Base-by-base conservation (phyloP, 2,888 invertebrate genomes). In the Cheilosia impressa region DNA sequence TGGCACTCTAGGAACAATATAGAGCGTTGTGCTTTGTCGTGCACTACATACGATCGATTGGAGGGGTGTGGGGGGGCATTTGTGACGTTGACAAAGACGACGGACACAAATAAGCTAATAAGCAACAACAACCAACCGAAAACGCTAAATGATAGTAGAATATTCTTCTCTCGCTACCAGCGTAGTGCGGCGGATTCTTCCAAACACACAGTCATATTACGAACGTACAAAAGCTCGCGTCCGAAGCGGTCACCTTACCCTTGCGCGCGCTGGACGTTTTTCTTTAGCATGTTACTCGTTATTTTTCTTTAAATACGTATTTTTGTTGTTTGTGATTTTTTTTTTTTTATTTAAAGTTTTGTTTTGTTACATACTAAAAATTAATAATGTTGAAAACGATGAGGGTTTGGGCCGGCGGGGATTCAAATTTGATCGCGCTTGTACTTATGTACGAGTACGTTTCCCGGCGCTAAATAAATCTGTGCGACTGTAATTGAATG, bases 171-270 rank as follows among this genome's bases (percentile, higher is more conserved):
- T 58, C 72, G 63, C 69, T 47, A 57, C 45, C 10, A 58, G 43
- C 77, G 17, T n/a, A 52, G 65, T 66, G 63, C 68, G 79, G 65
- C 63, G 69, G 65, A 69, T 63, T 65, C 27, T 55, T 47, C 65
- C 55, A 79, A 55, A 57, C 63, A 79, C 68, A 76, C 78, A 85
- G 71, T 80, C 47, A 69, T 60, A 76, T 53, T 55, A 71, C 62
- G 69, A 80, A 72, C 80, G 79, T 84, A 65, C 66, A 84, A 84
- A 84, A 84, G 84, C 84, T 80, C 66, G 80, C 71, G 58, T 80
- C 84, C 76, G 55, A 79, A 84, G 75, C 75, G 84, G 84, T 76
- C 84, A 80, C 60, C 50, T 60, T 75, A 72, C 53, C 76, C 84
- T 85, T 75, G 45, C 60, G 38, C 38, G 38, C 38, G 52, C 69